Conservation (phyloP, 53 echinoderm and acorn worm genomes). For the Arbacia lixula region DNA sequence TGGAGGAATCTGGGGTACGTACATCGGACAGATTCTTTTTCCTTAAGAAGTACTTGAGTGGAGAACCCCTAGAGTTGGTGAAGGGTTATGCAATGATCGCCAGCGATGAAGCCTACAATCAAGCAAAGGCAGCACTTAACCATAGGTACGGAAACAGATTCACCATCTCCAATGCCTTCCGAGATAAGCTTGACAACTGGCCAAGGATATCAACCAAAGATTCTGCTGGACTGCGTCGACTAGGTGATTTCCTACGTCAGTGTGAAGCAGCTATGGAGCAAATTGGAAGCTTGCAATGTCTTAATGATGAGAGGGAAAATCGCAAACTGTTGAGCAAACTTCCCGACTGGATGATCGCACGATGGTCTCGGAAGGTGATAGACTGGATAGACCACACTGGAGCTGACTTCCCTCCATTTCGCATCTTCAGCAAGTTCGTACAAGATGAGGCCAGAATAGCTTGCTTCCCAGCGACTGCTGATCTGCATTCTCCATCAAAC, state of each 20-base stretch:
- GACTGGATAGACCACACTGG: no score
- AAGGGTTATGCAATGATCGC: conserved; percentile 60
- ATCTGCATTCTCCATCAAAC: background rate
- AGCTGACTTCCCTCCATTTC: background rate
- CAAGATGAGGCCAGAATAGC: background rate
- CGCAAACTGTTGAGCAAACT: conserved; percentile 50
- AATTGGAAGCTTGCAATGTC: conserved; percentile 42
- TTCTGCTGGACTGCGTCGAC: conserved; percentile 27
- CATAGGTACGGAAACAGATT: conserved; percentile 36
- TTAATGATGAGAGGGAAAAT: conserved; percentile 64
- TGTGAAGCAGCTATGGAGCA: conserved; percentile 51
- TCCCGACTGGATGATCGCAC: conserved; percentile 63
- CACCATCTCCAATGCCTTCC: background rate
- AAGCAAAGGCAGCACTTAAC: conserved; percentile 37
- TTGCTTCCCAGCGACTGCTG: background rate
- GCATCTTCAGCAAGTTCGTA: background rate
- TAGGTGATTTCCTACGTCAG: conserved; percentile 53
- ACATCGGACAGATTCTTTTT: conserved; percentile 46
- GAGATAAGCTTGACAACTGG: background rate
- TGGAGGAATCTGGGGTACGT: conserved; percentile 54
- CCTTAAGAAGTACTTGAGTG: conserved; percentile 62
- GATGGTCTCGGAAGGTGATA: conserved; percentile 40
- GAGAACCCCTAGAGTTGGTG: conserved; percentile 44
- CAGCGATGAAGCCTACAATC: conserved; percentile 9
- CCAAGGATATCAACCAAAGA: conserved; percentile 32